These are phyloP conservation scores for Platorchestia sp. DNA, from an alignment of 1,140 invertebrate species.

Conservation along the genomic window DNA sequence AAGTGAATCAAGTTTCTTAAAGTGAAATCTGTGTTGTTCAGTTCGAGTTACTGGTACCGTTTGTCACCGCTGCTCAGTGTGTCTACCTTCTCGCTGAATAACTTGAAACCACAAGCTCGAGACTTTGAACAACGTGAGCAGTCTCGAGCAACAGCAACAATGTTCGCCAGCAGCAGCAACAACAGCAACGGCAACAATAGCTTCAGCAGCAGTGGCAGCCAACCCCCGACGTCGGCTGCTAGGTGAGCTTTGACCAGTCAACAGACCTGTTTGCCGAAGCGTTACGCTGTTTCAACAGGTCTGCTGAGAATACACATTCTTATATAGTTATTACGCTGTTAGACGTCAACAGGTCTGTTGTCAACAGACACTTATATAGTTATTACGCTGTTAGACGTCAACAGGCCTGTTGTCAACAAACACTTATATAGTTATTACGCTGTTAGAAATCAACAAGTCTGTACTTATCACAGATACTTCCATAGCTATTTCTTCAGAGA, in stretches of 20 bases:
- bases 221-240: not conserved
- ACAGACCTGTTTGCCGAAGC: not conserved
- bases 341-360: too few relatives aligned
- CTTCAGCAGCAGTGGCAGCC: slow-evolving; percentile 25
- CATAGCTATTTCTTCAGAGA: not conserved
- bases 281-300: too few relatives aligned
- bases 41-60: not conserved
- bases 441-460: not conserved
- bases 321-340: too few relatives aligned
- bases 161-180: slow-evolving; percentile 36
- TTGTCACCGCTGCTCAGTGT: not conserved
- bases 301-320: too few relatives aligned
- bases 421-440: too few relatives aligned
- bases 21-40: not conserved
- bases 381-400: not conserved
- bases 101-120: not conserved
- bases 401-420: not conserved
- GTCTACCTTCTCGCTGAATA: not conserved
- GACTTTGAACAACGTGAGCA: not conserved
- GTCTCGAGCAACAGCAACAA: not conserved
- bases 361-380: too few relatives aligned
- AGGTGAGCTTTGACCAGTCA: not conserved
- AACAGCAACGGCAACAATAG: slow-evolving; percentile 41
- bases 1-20: not conserved
- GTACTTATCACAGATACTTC: not conserved